Evolutionary conservation across 2,888 invertebrate genomes (phyloP).

Genomic region (Physocephala rufipes): DNA sequence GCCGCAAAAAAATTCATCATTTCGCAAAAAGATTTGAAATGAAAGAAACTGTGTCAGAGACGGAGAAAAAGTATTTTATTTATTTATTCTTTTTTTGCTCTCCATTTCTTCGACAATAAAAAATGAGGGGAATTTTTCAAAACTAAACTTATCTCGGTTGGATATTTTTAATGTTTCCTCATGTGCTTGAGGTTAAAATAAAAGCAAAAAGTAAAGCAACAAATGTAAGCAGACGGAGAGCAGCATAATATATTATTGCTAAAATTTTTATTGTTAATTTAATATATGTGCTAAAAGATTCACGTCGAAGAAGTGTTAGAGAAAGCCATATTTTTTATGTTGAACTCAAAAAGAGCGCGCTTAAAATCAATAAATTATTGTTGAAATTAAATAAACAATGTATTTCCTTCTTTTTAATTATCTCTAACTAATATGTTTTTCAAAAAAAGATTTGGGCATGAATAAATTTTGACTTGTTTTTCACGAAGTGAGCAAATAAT

Average conservation of each 20-base stretch:
- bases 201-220: too few relatives aligned
- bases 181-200: too few relatives aligned
- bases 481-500: not conserved
- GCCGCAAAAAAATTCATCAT: not conserved
- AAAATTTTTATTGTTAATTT: too few relatives aligned
- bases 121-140: not conserved
- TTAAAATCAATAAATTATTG: too few relatives aligned
- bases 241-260: too few relatives aligned
- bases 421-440: not conserved
- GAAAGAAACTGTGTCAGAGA: not conserved
- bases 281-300: too few relatives aligned
- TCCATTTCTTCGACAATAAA: not conserved
- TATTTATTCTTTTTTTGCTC: not conserved
- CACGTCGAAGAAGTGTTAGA: too few relatives aligned
- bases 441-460: not conserved
- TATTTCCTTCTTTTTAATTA: not conserved
- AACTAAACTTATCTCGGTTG: not conserved
- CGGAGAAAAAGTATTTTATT: not conserved
- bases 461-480: not conserved
- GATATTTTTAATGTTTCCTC: too few relatives aligned
- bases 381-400: too few relatives aligned
- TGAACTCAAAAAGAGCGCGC: too few relatives aligned
- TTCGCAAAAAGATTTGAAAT: not conserved
- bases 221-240: too few relatives aligned
- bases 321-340: too few relatives aligned